These are phyloP conservation scores for Caranx melampygus DNA, from an alignment of 2,113 vertebrate species.

Conservation along the genomic window DNA sequence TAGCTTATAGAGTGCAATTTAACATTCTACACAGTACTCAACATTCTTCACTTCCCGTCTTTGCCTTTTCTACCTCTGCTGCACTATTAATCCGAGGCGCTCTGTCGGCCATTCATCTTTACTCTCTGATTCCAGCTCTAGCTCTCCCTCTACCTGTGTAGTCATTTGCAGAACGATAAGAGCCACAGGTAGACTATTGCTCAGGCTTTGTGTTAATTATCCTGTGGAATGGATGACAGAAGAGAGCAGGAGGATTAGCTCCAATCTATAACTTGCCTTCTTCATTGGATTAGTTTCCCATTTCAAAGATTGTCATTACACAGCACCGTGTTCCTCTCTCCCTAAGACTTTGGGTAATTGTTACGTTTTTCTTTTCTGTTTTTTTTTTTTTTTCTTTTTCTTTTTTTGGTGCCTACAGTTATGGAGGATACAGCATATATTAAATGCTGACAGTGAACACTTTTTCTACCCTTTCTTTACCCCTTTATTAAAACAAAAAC, in stretches of 20 bases:
- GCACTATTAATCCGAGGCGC: constrained; percentile 47
- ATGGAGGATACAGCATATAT: neutral
- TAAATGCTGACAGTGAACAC: neutral
- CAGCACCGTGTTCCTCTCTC: constrained; percentile 1
- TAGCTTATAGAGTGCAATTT: constrained; percentile 56
- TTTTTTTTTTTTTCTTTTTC: neutral
- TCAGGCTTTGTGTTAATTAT: constrained; percentile 42
- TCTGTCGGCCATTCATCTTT: constrained; percentile 34
- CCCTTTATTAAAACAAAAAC: neutral
- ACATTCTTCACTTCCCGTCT: constrained; percentile 13
- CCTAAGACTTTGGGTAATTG: neutral
- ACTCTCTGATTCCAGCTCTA: constrained; percentile 9
- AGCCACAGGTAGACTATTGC: constrained; percentile 22
- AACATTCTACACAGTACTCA: constrained; percentile 29
- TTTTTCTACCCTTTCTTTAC: neutral
- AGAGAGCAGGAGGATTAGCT: constrained; percentile 36
- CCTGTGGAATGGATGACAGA: constrained; percentile 16
- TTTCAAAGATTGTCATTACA: constrained; percentile 13
- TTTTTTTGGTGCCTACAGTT: constrained; percentile 8
- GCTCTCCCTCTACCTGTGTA: neutral
- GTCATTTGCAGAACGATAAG: constrained; percentile 9
- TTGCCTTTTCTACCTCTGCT: constrained; percentile 17
- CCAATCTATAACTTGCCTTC: constrained; percentile 42
- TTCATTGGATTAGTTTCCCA: constrained; percentile 18
- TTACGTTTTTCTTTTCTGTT: neutral